Conservation (phyloP, 2,113 vertebrate genomes). For the Barnardius zonarius region DNA sequence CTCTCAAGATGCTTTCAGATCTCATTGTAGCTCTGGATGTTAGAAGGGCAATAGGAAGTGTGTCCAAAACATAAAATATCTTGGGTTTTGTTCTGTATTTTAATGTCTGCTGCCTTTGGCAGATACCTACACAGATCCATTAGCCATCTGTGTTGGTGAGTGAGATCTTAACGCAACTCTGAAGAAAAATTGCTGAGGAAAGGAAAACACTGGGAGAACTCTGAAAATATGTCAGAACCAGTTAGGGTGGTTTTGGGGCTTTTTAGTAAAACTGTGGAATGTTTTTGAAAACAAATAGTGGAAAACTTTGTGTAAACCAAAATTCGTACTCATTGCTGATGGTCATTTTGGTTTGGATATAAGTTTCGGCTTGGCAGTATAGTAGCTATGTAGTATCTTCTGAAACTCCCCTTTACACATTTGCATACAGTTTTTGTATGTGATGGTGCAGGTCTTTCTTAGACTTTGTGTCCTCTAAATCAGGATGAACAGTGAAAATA, state of each 20-base stretch:
- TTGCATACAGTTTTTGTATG: background rate
- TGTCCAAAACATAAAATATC: background rate
- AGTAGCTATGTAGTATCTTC: background rate
- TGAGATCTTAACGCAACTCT: background rate
- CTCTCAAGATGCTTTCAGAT: background rate
- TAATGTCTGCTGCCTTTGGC: background rate
- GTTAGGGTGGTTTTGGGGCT: background rate
- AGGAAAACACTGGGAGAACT: background rate
- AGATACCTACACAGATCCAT: background rate
- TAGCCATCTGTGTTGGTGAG: background rate
- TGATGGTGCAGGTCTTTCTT: background rate
- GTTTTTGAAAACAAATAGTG: constrained; percentile 19
- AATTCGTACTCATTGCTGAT: background rate
- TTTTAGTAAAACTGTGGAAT: background rate
- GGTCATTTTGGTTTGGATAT: background rate
- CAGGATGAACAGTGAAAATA: background rate
- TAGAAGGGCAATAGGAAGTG: background rate
- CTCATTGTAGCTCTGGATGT: background rate
- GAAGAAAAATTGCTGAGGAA: constrained; percentile 1
- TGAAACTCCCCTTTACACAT: background rate
- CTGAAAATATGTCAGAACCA: background rate
- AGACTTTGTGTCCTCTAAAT: background rate
- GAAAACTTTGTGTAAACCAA: background rate
- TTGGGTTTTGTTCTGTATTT: background rate
- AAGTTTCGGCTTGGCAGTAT: background rate